phyloP scores from a whole-genome alignment of 2,113 vertebrate species.

The Isichthys henryi region DNA sequence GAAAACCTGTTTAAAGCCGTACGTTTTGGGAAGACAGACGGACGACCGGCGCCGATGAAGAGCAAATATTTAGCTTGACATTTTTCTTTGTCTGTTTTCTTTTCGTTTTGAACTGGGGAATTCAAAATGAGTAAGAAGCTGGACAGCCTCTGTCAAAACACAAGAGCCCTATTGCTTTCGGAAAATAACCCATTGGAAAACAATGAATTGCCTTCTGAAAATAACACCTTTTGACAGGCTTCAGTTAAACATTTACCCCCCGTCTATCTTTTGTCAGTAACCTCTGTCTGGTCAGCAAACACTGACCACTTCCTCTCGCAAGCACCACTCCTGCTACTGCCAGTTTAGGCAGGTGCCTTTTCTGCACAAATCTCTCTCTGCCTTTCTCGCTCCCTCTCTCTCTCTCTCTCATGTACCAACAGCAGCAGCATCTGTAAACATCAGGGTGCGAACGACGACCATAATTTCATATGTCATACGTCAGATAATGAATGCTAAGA shows the following conservation, averaged over 20 bases:
- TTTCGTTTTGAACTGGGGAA: not conserved
- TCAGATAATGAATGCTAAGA: not conserved
- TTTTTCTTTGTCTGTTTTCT: not conserved
- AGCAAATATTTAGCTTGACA: not conserved
- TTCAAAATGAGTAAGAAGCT: not conserved
- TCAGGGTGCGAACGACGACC: not conserved
- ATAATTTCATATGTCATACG: not conserved
- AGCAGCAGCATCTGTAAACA: not conserved
- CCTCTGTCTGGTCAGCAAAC: constrained; percentile 45
- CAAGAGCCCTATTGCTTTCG: not conserved
- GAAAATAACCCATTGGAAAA: not conserved
- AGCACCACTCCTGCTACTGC: not conserved
- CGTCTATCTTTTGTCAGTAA: constrained; percentile 16
- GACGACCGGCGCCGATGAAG: not conserved
- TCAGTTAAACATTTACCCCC: not conserved
- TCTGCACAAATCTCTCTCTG: not conserved
- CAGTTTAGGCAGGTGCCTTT: not conserved
- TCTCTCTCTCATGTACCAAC: not conserved
- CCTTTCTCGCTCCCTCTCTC: not conserved
- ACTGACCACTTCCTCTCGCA: constrained; percentile 64
- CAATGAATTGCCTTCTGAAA: not conserved
- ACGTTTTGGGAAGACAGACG: not conserved
- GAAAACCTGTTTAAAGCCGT: not conserved
- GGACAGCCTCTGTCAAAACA: not conserved
- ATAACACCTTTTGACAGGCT: not conserved